phyloP scores from a whole-genome alignment of 2,888 invertebrate genomes.

The Agrochola circellaris region DNA sequence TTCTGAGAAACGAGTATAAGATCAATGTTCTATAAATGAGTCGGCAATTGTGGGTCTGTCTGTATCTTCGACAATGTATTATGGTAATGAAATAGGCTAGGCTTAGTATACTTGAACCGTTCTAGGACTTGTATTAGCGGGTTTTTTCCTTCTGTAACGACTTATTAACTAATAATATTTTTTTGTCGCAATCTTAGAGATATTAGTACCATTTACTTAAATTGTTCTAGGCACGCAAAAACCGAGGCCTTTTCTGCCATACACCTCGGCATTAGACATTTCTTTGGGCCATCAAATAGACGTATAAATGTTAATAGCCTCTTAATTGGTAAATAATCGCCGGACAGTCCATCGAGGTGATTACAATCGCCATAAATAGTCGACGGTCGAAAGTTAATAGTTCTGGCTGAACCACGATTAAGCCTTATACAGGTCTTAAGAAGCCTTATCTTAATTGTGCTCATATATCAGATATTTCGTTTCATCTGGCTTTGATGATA shows the following conservation, averaged over 20 bases:
- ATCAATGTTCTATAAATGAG: slow-evolving; percentile 69
- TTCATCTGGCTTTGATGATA: slow-evolving; percentile 66
- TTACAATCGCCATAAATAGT: slow-evolving; percentile 68
- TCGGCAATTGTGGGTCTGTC: slow-evolving; percentile 34
- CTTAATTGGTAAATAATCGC: slow-evolving; percentile 70
- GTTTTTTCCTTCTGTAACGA: neutral
- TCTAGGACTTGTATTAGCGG: slow-evolving; percentile 7
- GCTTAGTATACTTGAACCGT: slow-evolving; percentile 16
- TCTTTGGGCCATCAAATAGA: slow-evolving; percentile 60
- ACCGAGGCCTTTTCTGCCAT: slow-evolving; percentile 44
- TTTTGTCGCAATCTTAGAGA: slow-evolving; percentile 11
- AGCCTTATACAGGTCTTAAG: slow-evolving; percentile 74
- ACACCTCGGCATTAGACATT: slow-evolving; percentile 59
- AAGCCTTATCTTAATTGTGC: slow-evolving; percentile 77
- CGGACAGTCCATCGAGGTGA: slow-evolving; percentile 54
- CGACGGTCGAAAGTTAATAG: slow-evolving; percentile 67
- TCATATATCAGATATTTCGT: slow-evolving; percentile 71
- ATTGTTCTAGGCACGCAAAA: slow-evolving; percentile 46
- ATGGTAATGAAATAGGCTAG: slow-evolving; percentile 55
- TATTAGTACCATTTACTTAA: slow-evolving; percentile 31
- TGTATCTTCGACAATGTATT: slow-evolving; percentile 54
- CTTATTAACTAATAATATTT: slow-evolving; percentile 5
- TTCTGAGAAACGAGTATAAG: slow-evolving; percentile 62
- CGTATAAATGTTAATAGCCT: slow-evolving; percentile 62
- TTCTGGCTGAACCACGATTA: slow-evolving; percentile 68